Percentiles rank a stretch among this genome's conserved stretches.
phyloP scores from a whole-genome alignment of 2,888 invertebrate genomes.

The Calameuta pallipes region DNA sequence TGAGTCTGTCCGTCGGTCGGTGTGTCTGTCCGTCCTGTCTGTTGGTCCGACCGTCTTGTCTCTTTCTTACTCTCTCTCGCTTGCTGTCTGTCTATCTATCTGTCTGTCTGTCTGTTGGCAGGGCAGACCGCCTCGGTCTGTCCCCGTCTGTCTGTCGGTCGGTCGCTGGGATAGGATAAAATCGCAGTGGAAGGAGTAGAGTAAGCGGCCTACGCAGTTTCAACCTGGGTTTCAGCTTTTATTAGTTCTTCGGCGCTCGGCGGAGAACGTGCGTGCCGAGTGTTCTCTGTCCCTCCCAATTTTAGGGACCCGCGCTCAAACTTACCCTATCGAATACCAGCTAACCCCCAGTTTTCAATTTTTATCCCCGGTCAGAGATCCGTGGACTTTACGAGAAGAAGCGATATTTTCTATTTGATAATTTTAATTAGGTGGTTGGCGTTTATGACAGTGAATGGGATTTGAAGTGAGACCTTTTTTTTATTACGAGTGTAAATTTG shows the following conservation, averaged over 20 bases:
- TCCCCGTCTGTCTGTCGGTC: constrained; percentile 36
- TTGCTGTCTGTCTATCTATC: constrained; percentile 22
- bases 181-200: constrained; percentile 55
- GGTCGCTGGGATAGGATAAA: constrained; percentile 49
- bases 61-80: constrained; percentile 21
- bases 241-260: constrained; percentile 64
- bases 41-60: constrained; percentile 12
- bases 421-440: background rate
- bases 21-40: constrained; percentile 21
- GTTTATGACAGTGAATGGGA: background rate
- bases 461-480: background rate
- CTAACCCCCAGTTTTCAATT: background rate
- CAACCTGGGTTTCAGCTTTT: constrained; percentile 60
- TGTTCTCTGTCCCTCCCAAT: constrained; percentile 9
- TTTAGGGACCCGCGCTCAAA: background rate
- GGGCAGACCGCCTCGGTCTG: constrained; percentile 22
- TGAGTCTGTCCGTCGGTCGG: constrained; percentile 27
- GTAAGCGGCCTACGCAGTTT: constrained; percentile 63
- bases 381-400: background rate
- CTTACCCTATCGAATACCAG: background rate
- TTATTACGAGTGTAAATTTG: background rate
- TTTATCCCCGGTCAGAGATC: background rate
- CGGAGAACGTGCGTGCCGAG: constrained; percentile 58
- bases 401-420: background rate
- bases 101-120: constrained; percentile 28